phyloP scores from a whole-genome alignment of 2,113 vertebrate species.

The Thymallus thymallus region DNA sequence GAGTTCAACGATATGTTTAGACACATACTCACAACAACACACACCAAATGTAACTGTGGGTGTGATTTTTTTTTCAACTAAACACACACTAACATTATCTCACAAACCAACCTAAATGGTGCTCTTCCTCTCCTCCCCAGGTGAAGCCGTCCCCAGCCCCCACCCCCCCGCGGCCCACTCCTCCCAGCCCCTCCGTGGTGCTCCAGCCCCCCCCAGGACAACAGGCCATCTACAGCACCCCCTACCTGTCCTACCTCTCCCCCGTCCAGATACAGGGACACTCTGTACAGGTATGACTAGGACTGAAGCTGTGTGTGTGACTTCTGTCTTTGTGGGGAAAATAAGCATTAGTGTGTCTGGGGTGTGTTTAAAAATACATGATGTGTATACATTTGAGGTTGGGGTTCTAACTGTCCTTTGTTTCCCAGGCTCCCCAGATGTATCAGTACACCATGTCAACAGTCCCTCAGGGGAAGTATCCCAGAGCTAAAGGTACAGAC shows the following conservation, averaged over 20 bases:
- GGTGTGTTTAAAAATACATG: background rate
- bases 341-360: background rate
- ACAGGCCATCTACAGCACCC: conserved; percentile 67
- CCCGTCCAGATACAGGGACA: conserved; percentile 78
- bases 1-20: no score
- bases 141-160: conserved; percentile 78
- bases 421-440: conserved; percentile 78
- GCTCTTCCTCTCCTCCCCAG: conserved; percentile 57
- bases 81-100: no score
- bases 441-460: conserved; percentile 81
- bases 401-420: background rate
- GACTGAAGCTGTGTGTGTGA: no score
- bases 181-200: conserved; percentile 83
- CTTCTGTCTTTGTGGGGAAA: no score
- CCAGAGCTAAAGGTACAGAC: conserved; percentile 76
- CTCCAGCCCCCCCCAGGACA: conserved; percentile 81
- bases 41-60: no score
- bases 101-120: no score
- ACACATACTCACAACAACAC: no score
- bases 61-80: no score
- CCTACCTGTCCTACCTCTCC: conserved; percentile 78
- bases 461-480: conserved; percentile 82
- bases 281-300: conserved; percentile 73
- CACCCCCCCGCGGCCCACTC: conserved; percentile 79
- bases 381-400: background rate